Base-by-base conservation (phyloP, 2,113 vertebrate species). In the Hemiscyllium ocellatum region DNA sequence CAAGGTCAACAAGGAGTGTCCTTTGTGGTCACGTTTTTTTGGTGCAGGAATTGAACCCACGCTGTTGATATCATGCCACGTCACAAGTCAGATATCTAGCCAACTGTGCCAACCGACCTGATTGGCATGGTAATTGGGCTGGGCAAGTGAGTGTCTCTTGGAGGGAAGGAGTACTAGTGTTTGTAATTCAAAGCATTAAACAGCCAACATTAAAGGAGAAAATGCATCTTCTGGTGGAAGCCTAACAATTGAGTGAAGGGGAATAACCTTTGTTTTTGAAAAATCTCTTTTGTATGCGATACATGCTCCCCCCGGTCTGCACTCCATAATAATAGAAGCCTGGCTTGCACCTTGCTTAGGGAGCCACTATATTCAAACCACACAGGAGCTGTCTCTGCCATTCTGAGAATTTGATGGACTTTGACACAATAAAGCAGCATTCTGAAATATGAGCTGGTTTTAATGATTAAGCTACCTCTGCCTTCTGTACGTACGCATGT, bases 341-440 rank as follows among this genome's bases (percentile, higher is more conserved):
- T 4, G 15, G 86, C 0, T n/a, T 68, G 89, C 7, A 33, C 61
- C 89, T 93, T n/a, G 61, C 26, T n/a, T 29, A 91, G 61, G 2
- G 29, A 65, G 56, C 37, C 3, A n/a, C 56, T 4, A 91, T n/a
- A 4, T 33, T 91, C 56, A 17, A 65, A 17, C n/a, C 22, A 91
- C 29, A 37, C 56, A 33, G 80, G 37, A 83, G 19, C 37, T 47
- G 80, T 37, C 80, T 83, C 80, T 42, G 15, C 1, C 20, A 65
- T 37, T 91, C 33, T 37, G 61, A 91, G 89, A 91, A 91, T 91
- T 66, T 37, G 61, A 37, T 93, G 61, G 89, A 93, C 89, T 66
- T 93, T 66, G 61, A 66, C 89, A 66, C 89, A 66, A 37, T 37
- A 37, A 90, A 61, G 29, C 52, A 61, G 87, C 56, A 10, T n/a